phyloP scores from a whole-genome alignment of 2,113 vertebrate species.

The Brachypodius melanocephalos region DNA sequence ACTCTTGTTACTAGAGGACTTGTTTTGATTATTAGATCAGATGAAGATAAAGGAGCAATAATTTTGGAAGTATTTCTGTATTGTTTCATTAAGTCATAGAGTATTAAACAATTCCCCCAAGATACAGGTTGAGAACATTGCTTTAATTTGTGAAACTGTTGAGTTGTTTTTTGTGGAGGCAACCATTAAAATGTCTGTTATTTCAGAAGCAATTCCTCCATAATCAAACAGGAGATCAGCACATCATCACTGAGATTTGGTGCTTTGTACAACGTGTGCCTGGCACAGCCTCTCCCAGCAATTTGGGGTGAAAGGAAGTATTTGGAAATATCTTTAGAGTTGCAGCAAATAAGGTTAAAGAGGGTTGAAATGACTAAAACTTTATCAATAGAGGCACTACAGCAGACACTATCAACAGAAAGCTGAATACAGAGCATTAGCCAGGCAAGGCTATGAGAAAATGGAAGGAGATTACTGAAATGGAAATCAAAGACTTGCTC shows the following conservation, averaged over 20 bases:
- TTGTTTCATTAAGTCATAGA: conserved; percentile 75
- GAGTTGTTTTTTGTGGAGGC: conserved; percentile 50
- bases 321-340: background rate
- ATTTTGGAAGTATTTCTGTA: conserved; percentile 67
- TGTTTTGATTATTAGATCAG: conserved; percentile 78
- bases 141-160: conserved; percentile 66
- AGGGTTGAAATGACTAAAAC: conserved; percentile 28
- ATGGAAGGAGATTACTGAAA: conserved; percentile 51
- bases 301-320: background rate
- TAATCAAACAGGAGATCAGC: conserved; percentile 42
- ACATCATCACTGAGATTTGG: background rate
- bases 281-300: background rate
- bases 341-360: background rate
- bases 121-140: conserved; percentile 68
- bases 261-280: background rate
- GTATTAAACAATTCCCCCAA: conserved; percentile 76
- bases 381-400: conserved; percentile 20
- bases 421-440: conserved; percentile 10
- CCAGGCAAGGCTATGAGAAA: background rate
- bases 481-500: conserved; percentile 58
- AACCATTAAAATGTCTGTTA: conserved; percentile 45
- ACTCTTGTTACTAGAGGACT: conserved; percentile 71
- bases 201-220: conserved; percentile 50
- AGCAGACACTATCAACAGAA: conserved; percentile 29
- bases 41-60: conserved; percentile 72